Evolutionary conservation across 2,888 invertebrate genomes (phyloP).

Genomic region (Arctia plantaginis): DNA sequence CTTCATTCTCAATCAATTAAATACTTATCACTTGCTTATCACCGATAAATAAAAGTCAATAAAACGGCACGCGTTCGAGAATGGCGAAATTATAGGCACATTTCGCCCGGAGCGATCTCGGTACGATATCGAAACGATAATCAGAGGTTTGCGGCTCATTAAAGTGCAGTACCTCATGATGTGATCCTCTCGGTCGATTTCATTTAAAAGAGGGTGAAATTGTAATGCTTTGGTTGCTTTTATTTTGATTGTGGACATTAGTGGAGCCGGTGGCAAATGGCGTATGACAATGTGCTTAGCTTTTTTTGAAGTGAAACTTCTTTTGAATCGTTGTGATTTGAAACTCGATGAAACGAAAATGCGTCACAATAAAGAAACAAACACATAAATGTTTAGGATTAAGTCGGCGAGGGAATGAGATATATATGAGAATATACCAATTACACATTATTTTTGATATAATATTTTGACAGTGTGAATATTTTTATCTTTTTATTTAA

Average conservation of each 20-base stretch:
- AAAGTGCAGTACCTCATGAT: slow-evolving; percentile 50
- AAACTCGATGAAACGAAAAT: no score
- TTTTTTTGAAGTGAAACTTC: no score
- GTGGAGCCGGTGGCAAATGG: slow-evolving; percentile 4
- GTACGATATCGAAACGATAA: slow-evolving; percentile 52
- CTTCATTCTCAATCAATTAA: slow-evolving; percentile 33
- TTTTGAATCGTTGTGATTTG: no score
- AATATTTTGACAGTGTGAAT: no score
- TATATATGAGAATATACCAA: no score
- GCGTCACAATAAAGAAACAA: no score
- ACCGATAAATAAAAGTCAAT: slow-evolving; percentile 45
- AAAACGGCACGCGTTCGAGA: slow-evolving; percentile 43
- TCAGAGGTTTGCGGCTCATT: slow-evolving; percentile 54
- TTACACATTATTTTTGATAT: no score
- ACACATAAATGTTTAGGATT: no score
- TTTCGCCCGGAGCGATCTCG: slow-evolving; percentile 50
- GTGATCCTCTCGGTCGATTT: slow-evolving; percentile 15
- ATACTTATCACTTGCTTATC: slow-evolving; percentile 36
- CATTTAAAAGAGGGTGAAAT: slow-evolving; percentile 12
- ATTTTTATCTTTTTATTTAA: no score
- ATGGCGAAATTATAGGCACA: slow-evolving; percentile 49
- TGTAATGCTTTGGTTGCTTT: slow-evolving; percentile 12
- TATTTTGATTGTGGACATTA: slow-evolving; percentile 20
- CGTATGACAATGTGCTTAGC: background rate
- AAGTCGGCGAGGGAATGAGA: no score